A percentile compares a stretch with the other conserved stretches of the same genome.
Evolutionary conservation across 2,888 invertebrate species (phyloP).

Genomic region (Lordiphosa fenestrarum): DNA sequence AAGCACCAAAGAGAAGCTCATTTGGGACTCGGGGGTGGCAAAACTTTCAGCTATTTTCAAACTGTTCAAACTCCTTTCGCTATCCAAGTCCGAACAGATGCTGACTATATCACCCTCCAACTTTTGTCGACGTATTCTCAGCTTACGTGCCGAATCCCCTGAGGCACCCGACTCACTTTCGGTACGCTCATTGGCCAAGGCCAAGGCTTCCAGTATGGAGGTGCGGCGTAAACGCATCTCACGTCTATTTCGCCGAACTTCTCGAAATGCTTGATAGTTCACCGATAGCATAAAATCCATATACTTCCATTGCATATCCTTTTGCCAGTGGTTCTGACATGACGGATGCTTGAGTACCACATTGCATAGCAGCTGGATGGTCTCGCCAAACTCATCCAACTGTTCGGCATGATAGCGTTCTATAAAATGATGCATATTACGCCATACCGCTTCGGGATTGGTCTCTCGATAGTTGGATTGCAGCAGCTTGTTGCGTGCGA

Average conservation of each 20-base stretch:
- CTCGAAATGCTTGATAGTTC: constrained; percentile 29
- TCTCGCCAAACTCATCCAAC: constrained; percentile 11
- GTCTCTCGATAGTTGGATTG: background rate
- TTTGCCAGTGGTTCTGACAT: background rate
- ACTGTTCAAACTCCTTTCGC: background rate
- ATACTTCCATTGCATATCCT: constrained; percentile 6
- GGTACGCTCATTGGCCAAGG: background rate
- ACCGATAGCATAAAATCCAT: constrained; percentile 45
- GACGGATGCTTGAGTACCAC: constrained; percentile 23
- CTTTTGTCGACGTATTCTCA: background rate
- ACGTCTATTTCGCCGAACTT: background rate
- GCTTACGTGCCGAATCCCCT: background rate
- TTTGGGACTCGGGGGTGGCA: constrained; percentile 1
- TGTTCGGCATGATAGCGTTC: constrained; percentile 28
- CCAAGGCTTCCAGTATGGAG: constrained; percentile 4
- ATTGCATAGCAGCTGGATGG: constrained; percentile 22
- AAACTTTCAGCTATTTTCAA: constrained; percentile 1
- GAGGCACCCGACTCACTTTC: background rate
- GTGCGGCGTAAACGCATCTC: background rate
- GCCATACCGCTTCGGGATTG: background rate
- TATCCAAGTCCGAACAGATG: too few relatives aligned
- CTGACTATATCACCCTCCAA: too few relatives aligned
- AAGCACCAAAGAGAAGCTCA: constrained; percentile 4
- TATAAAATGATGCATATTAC: constrained; percentile 23
- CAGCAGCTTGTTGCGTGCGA: background rate